Evolutionary conservation across 2,888 invertebrate species (phyloP).

Genomic region (Dolichopus griseipennis): DNA sequence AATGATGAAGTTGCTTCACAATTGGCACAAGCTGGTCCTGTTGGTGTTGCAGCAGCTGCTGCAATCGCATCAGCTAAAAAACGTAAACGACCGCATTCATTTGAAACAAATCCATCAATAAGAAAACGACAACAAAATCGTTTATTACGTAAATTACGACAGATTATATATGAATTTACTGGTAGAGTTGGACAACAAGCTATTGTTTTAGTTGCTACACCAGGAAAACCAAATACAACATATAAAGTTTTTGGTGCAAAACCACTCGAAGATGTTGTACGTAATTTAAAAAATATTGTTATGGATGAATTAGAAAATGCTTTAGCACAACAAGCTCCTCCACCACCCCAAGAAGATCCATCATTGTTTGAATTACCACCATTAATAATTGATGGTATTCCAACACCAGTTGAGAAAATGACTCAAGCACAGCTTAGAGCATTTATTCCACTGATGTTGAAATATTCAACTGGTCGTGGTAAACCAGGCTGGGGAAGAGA

Average conservation of each 20-base stretch:
- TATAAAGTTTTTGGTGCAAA: slow-evolving; percentile 96
- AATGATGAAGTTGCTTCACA: slow-evolving; percentile 94
- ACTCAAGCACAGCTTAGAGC: slow-evolving; percentile 94
- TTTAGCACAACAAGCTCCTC: slow-evolving; percentile 85
- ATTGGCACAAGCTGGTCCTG: slow-evolving; percentile 89
- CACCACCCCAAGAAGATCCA: slow-evolving; percentile 71
- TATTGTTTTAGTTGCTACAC: slow-evolving; percentile 89
- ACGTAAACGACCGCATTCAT: slow-evolving; percentile 87
- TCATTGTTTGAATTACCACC: slow-evolving; percentile 92
- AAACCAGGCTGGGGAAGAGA: slow-evolving; percentile 98
- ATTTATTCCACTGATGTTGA: slow-evolving; percentile 95
- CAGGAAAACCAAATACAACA: slow-evolving; percentile 90
- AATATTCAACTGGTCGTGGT: slow-evolving; percentile 92
- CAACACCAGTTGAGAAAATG: slow-evolving; percentile 98
- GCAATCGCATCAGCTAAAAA: slow-evolving; percentile 94
- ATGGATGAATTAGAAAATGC: slow-evolving; percentile 93
- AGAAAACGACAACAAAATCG: slow-evolving; percentile 92
- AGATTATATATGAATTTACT: slow-evolving; percentile 94
- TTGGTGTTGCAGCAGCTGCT: slow-evolving; percentile 93
- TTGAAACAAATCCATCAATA: slow-evolving; percentile 95
- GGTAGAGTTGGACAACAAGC: slow-evolving; percentile 96
- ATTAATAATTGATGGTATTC: slow-evolving; percentile 93
- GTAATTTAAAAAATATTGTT: slow-evolving; percentile 80
- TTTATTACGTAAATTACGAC: slow-evolving; percentile 74
- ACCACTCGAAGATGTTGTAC: slow-evolving; percentile 90